Percentiles rank a stretch among this genome's conserved stretches.
Evolutionary conservation across 1,140 invertebrate species (phyloP).

Genomic region (Drosophila sp.): DNA sequence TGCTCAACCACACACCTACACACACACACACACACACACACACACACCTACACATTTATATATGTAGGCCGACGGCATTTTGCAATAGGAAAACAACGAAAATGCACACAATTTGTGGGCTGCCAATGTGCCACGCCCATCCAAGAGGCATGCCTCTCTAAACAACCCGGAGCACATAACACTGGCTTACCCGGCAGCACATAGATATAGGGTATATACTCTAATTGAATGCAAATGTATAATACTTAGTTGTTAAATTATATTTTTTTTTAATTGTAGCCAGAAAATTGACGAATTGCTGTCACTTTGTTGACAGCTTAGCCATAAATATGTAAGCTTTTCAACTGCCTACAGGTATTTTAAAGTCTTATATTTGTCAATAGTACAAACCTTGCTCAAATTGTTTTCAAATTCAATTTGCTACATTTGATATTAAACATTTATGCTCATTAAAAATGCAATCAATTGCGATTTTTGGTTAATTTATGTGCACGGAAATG

Average conservation of each 20-base stretch:
- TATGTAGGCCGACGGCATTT: conserved; percentile 37
- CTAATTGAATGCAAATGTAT: too few relatives aligned
- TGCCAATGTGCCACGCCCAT: conserved; percentile 14
- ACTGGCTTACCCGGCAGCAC: neutral
- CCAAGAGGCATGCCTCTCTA: neutral
- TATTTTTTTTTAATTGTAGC: too few relatives aligned
- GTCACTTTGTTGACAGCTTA: too few relatives aligned
- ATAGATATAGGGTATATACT: neutral
- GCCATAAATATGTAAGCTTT: too few relatives aligned
- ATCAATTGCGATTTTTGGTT: conserved; percentile 42
- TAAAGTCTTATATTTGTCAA: neutral
- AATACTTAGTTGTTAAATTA: too few relatives aligned
- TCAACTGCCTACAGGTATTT: neutral
- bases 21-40: conserved; percentile 13
- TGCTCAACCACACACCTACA: conserved; percentile 10
- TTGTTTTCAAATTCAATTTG: conserved; percentile 61
- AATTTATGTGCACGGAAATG: conserved; percentile 64
- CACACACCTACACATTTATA: conserved; percentile 15
- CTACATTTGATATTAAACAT: conserved; percentile 60
- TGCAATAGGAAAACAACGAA: conserved; percentile 46
- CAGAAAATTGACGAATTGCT: too few relatives aligned
- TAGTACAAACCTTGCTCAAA: neutral
- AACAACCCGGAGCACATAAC: conserved; percentile 17
- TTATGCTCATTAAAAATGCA: conserved; percentile 71
- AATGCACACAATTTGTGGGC: conserved; percentile 48